Base-by-base conservation (phyloP, 2,113 vertebrate species). In the Peromyscus leucopus region DNA sequence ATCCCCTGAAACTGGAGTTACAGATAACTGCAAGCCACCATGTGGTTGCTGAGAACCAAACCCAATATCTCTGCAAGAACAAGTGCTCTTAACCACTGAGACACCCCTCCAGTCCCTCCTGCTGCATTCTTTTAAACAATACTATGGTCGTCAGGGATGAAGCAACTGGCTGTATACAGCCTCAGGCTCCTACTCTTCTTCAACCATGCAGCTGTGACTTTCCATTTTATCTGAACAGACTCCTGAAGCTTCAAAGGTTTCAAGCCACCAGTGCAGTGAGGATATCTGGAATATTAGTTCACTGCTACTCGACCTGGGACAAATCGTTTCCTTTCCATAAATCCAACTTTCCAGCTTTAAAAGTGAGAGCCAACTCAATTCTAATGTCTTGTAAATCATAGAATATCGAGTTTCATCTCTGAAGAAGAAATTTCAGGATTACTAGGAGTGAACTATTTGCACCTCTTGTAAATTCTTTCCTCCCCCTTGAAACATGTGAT, bases 391-490 rank as follows among this genome's bases (percentile, higher is more conserved):
- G 26, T 89, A 24, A 93, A 67, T 86, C 72, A 95, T 8, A 96
- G 33, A 86, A 71, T 55, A 57, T 7, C 82, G n/a, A 85, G 48
- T 80, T 94, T 33, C 89, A 61, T 65, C 51, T 85, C 75, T 92
- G 82, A 88, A 95, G 82, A 90, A 89, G 63, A 95, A 83, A 97
- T 79, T 86, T 93, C 19, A 78, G 61, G 46, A 67, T 94, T 94
- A 90, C 7, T 90, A 95, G 24, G 28, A 48, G 61, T 9, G 93
- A 97, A 84, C 39, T 87, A 92, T 72, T 75, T 97, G n/a, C 59
- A 95, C 87, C 61, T 59, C 42, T 94, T 36, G 90, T 74, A 94
- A 79, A 89, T 55, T 57, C 48, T 57, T 2, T 13, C 48, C 36
- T 22, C n/a, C 19, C 12, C 19, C 48, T 16, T 90, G 71, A 87